Evolutionary conservation across 1,140 invertebrate species (phyloP).

Genomic region (Chymomyza costata): DNA sequence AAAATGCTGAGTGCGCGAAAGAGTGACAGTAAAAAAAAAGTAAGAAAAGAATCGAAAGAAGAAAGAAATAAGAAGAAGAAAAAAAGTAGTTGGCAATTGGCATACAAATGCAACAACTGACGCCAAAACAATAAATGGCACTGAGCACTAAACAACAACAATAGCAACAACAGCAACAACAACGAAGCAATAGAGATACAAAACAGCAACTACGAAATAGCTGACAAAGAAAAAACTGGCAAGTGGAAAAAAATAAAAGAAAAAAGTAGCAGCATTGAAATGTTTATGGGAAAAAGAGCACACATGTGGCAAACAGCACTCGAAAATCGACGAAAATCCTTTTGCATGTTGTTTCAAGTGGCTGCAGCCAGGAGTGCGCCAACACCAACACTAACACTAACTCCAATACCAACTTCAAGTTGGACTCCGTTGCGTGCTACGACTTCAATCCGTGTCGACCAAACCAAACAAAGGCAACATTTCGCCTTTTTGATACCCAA

Average conservation of each 20-base stretch:
- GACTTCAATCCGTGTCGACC: constrained; percentile 23
- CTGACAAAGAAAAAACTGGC: constrained; percentile 32
- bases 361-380: constrained; percentile 13
- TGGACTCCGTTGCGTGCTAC: too few relatives aligned
- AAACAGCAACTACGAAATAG: constrained; percentile 63
- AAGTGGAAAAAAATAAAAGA: constrained; percentile 1
- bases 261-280: constrained; percentile 7
- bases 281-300: constrained; percentile 28
- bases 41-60: too few relatives aligned
- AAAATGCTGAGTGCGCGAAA: constrained; percentile 61
- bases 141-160: constrained; percentile 40
- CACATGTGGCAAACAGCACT: constrained; percentile 57
- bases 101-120: constrained; percentile 53
- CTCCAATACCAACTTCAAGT: constrained; percentile 2
- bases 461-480: constrained; percentile 37
- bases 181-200: constrained; percentile 29
- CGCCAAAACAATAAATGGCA: constrained; percentile 63
- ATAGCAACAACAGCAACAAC: not conserved
- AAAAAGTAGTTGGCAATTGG: constrained; percentile 33
- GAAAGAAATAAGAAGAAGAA: constrained; percentile 4
- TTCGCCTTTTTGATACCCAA: too few relatives aligned
- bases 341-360: constrained; percentile 66
- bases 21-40: too few relatives aligned
- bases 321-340: constrained; percentile 72
- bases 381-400: not conserved